Evolutionary conservation across 2,797 vertebrate species (phyloP), one percentile per base, ranked within the genome.

Genomic region (Xiphorhynchus erythropygius): DNA sequence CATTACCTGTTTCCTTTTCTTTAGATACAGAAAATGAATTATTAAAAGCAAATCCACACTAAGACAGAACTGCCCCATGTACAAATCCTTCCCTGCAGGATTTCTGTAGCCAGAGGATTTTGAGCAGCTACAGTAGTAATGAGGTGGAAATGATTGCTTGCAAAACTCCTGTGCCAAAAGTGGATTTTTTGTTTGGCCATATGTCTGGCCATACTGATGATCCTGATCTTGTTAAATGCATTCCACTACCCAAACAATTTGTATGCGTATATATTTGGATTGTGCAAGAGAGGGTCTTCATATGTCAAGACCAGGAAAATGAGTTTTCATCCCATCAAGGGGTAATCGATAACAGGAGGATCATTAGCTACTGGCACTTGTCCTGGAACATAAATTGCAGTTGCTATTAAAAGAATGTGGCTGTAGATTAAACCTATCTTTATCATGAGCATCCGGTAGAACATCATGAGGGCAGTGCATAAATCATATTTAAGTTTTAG

Each of bases 281-380:
- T 77, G 63, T 74, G 8, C 30, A 84, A 62, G 74, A 30, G 2
- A 23, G 19, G 9, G 10, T 22, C 37, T 70, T 65, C 39, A 4
- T 42, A 18, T 90, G 37, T 73, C 63, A 70, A 70, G 87, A 70
- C 28, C 37, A 60, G 63, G 52, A 83, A 87, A 89, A 84, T 46
- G 32, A 76, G 37, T 70, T 94, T 90, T 87, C 39, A 52, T 87
- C 39, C 74, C 10, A 24, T 50, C n/a, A 44, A 74, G 64, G 17
- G 3, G 3, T 47, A 93, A 94, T 62, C 1, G 0, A 33, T 93
- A 84, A 49, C 41, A 87, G 55, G 60, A 92, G 25, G 71, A 83
- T 89, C 71, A 83, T 89, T 92, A 93, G 64, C 42, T 80, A 24
- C 75, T 95, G 92, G 65, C 59, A 49, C 11, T 84, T 93, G 52